Conservation (phyloP, 1,140 invertebrate genomes). For the Platyscapa corneri region DNA sequence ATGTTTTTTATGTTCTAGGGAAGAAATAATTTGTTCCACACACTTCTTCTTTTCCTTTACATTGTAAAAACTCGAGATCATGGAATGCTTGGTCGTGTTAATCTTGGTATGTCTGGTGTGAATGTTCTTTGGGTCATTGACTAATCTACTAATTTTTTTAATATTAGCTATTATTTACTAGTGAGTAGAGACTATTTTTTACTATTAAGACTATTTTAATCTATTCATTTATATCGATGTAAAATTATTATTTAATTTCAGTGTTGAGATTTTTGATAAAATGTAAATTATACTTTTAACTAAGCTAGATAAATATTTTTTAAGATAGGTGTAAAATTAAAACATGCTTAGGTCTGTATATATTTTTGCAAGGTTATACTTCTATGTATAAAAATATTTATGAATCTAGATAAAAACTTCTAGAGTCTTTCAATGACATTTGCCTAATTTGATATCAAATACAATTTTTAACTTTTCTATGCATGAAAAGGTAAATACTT, state of each 20-base stretch:
- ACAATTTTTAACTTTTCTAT: too few relatives aligned
- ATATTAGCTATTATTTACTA: constrained; percentile 7
- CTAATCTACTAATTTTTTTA: constrained; percentile 19
- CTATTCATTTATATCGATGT: background rate
- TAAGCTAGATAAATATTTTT: background rate
- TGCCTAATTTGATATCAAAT: too few relatives aligned
- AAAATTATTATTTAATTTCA: background rate
- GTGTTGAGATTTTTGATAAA: background rate
- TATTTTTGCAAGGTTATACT: constrained; percentile 16
- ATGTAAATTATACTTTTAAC: background rate
- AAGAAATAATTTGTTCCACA: constrained; percentile 88
- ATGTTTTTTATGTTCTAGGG: constrained; percentile 77
- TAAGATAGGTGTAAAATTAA: constrained; percentile 12
- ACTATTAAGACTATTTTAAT: too few relatives aligned
- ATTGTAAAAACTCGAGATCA: constrained; percentile 83
- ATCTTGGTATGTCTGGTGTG: constrained; percentile 84
- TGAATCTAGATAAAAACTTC: constrained; percentile 4
- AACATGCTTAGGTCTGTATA: constrained; percentile 10
- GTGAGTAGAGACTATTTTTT: background rate
- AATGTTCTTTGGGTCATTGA: constrained; percentile 87
- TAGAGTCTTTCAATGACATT: constrained; percentile 15
- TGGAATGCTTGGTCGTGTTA: constrained; percentile 85
- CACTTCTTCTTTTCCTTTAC: constrained; percentile 85
- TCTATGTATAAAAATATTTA: background rate
- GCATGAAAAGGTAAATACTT: background rate